Base-by-base conservation (phyloP, 2,888 invertebrate genomes). In the Epsilonema sp. region DNA sequence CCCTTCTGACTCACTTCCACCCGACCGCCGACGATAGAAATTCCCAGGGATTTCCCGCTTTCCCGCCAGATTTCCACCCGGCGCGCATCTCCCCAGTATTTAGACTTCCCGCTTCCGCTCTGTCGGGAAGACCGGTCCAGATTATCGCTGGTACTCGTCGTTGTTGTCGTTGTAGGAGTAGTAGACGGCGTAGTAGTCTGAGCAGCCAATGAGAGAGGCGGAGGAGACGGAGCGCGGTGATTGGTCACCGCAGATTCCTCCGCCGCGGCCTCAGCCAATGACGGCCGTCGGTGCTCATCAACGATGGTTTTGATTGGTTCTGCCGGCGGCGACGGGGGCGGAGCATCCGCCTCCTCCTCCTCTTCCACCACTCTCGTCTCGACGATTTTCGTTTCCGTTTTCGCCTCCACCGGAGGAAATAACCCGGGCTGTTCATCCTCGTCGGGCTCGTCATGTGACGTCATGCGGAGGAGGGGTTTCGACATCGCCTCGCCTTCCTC, bases 1-100 rank as follows among this genome's bases (percentile, higher is more conserved):
- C 61, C 61, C 41, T 58, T 57, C 42, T 62, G 61, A 8, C 58
- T 59, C 20, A 63, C 59, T 55, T 69, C 66, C 64, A 84, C 83
- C 75, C 85, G 84, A 60, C 89, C 86, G 48, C 92, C 87, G 31
- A 97, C 89, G 57, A 97, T 94, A 68, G 86, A 87, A 65, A 97
- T 89, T 8, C 92, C 94, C 23, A 94, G 76, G 46, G 87, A 85
- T 53, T 79, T 77, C 36, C 78, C 78, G 26, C 75, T 75, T 55
- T 78, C 77, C 45, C 85, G 68, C 49, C 73, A 72, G 26, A 89
- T 74, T 52, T 78, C 74, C 39, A 89, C 81, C 13, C 74, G 71
- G 51, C 84, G 72, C 44, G 80, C 78, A 0, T 81, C 76, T 2
- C 86, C 85, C 87, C 87, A 89, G 54, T 80, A 62, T 44, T 58